Evolutionary conservation across 2,888 invertebrate species (phyloP), one percentile per base, ranked within the genome.

Genomic region (Nasonia oneida): DNA sequence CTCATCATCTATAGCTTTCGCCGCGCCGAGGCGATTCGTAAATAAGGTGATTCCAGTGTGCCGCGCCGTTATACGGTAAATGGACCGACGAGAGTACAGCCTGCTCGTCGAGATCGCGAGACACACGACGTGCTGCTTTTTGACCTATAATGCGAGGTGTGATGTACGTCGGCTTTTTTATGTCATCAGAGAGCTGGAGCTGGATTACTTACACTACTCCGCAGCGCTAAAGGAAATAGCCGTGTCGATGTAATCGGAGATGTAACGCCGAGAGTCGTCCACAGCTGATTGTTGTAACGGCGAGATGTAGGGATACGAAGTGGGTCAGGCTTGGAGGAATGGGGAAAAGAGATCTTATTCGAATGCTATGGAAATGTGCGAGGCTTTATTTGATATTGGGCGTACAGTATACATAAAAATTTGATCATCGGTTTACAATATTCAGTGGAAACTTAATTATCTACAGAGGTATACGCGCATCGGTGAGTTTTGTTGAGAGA

Each of bases 41-140:
- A 86, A 86, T 86, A 86, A 86, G 86, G 86, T 81, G 83, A 86
- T 86, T 86, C 83, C 80, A 83, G 83, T 80, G 33, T 50, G 10
- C 18, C 15, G 18, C 81, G 77, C 70, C 70, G 82, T 29, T 74
- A 81, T 85, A 83, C 82, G 86, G 83, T 83, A 86, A 86, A 71
- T 83, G 83, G 83, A 64, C 74, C 86, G 83, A 82, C 67, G 29
- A 73, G 73, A 4, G 4, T 53, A 53, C 15, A 64, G 53, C 57
- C 70, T 29, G 37, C 23, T 71, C n/a, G 71, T 18, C 37, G 10
- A 14, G 4, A 33, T 50, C 29, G 37, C 18, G 77, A 47, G 53
- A 12, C 23, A 33, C 29, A 50, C 23, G 53, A 29, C 61, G 23
- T 33, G 39, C 70, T 42, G 37, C 64, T 37, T 61, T 61, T 61